phyloP scores from a whole-genome alignment of 2,888 invertebrate genomes.

The Hirtodrosophila confusa region DNA sequence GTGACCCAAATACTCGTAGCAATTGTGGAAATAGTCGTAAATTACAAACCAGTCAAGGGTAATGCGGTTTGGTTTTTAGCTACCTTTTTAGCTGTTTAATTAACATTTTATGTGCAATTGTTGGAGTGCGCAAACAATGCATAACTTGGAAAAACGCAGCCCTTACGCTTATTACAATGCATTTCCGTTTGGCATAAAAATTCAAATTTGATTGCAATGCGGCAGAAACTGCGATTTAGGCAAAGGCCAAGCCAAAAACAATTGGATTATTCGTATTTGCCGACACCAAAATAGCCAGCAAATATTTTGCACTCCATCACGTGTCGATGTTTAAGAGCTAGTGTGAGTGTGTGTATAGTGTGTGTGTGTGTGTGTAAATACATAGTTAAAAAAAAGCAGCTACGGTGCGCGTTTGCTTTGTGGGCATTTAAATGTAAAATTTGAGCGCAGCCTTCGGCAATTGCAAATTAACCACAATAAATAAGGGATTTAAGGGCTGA shows the following conservation, averaged over 20 bases:
- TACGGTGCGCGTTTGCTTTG: conserved; percentile 1
- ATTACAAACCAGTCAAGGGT: conserved; percentile 32
- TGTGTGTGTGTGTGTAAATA: conserved; percentile 10
- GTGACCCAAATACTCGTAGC: conserved; percentile 3
- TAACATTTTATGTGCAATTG: conserved; percentile 62
- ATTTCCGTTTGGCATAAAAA: conserved; percentile 72
- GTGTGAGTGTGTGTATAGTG: conserved; percentile 2
- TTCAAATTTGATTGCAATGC: conserved; percentile 79
- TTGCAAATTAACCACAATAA: conserved; percentile 74
- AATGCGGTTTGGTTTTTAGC: conserved; percentile 43
- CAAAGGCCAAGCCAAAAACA: conserved; percentile 50
- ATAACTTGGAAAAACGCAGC: conserved; percentile 28
- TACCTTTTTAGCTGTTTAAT: conserved; percentile 39
- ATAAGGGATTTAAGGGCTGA: conserved; percentile 42
- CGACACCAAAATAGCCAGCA: conserved; percentile 46
- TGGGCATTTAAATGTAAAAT: conserved; percentile 47
- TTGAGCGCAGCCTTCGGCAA: conserved; percentile 58
- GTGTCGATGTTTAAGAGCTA: neutral
- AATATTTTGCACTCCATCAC: conserved; percentile 8
- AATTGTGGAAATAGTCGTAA: conserved; percentile 9
- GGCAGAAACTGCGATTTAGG: conserved; percentile 64
- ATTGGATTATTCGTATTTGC: conserved; percentile 21
- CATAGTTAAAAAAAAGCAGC: conserved; percentile 9
- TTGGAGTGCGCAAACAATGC: conserved; percentile 21
- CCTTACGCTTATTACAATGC: conserved; percentile 62